Evolutionary conservation across 2,888 invertebrate species (phyloP).

Genomic region (Watsonalla binaria): DNA sequence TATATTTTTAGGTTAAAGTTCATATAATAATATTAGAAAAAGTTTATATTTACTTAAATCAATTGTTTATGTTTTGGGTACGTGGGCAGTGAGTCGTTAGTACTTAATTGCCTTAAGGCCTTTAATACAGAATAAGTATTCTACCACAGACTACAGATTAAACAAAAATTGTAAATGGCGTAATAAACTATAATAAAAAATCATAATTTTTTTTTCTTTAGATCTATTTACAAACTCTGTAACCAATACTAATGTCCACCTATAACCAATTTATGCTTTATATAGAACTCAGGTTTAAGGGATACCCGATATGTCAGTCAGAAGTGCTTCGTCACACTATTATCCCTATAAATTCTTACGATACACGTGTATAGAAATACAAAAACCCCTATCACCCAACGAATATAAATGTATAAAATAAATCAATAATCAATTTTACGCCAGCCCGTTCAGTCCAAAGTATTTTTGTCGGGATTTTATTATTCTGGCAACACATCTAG

Average conservation of each 20-base stretch:
- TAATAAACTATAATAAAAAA: too few species aligned
- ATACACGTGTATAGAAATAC: slow-evolving; percentile 29
- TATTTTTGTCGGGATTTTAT: slow-evolving; percentile 62
- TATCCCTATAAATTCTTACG: slow-evolving; percentile 42
- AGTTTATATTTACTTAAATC: too few species aligned
- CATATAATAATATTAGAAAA: background rate
- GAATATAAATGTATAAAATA: slow-evolving; percentile 38
- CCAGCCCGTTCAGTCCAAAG: slow-evolving; percentile 52
- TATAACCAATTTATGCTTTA: too few species aligned
- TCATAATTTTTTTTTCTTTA: background rate
- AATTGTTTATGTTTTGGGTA: too few species aligned
- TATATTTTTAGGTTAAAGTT: slow-evolving; percentile 24
- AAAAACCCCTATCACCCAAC: slow-evolving; percentile 11
- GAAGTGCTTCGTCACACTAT: slow-evolving; percentile 48
- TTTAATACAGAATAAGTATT: too few species aligned
- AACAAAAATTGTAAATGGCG: too few species aligned
- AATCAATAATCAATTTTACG: slow-evolving; percentile 76
- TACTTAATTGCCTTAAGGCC: too few species aligned
- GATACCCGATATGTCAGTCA: slow-evolving; percentile 23
- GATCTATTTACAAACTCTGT: background rate
- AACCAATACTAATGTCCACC: too few species aligned
- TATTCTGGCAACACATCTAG: slow-evolving; percentile 61
- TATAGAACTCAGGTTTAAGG: too few species aligned
- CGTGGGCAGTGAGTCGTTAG: too few species aligned
- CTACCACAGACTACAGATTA: too few species aligned